These are phyloP conservation scores for Trematomus bernacchii DNA, from an alignment of 2,797 vertebrate species.

Conservation along the genomic window DNA sequence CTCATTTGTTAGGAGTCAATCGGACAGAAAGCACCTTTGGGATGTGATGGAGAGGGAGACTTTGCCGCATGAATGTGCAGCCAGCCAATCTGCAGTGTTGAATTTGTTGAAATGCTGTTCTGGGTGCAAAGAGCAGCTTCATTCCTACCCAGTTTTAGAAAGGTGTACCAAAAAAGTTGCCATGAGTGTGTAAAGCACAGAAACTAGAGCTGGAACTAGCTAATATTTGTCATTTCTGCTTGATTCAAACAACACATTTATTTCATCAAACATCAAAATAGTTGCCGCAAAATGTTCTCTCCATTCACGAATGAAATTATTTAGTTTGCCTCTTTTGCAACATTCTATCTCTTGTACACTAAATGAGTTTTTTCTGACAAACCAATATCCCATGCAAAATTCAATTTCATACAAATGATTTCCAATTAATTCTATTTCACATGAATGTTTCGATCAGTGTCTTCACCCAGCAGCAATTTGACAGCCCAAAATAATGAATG, in stretches of 20 bases:
- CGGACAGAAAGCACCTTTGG: constrained; percentile 11
- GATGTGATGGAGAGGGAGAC: constrained; percentile 7
- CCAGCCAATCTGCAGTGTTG: neutral
- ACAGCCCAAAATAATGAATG: neutral
- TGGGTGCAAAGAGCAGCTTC: no score
- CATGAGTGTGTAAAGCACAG: neutral
- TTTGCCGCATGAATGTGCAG: neutral
- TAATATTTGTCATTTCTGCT: neutral
- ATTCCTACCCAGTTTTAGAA: neutral
- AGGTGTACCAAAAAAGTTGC: neutral
- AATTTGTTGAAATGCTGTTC: neutral
- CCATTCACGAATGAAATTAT: neutral
- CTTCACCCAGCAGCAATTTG: neutral
- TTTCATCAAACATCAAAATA: neutral
- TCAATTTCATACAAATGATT: neutral
- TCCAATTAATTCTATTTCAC: neutral
- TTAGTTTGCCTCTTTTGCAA: neutral
- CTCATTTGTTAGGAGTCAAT: neutral
- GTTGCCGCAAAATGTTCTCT: neutral
- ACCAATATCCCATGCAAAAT: neutral
- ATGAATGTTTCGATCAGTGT: neutral
- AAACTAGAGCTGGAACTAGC: neutral
- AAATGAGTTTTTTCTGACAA: neutral
- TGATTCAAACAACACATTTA: neutral
- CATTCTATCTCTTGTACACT: neutral